phyloP scores from a whole-genome alignment of 2,888 invertebrate species.

The Callyntrura sp. region DNA sequence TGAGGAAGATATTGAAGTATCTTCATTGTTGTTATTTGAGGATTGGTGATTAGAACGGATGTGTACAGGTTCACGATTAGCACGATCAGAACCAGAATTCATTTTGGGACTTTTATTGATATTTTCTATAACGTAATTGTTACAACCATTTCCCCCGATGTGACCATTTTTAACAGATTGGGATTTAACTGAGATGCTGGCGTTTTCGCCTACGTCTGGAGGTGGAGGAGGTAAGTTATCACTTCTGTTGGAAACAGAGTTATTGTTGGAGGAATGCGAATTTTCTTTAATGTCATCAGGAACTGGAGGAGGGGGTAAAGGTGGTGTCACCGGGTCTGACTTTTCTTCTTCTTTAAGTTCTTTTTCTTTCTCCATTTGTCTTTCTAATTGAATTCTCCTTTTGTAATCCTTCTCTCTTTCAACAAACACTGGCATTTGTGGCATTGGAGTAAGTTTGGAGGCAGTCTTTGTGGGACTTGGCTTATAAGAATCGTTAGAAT shows the following conservation, averaged over 20 bases:
- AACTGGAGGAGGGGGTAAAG: slow-evolving; percentile 82
- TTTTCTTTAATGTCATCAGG: slow-evolving; percentile 77
- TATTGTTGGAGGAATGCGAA: slow-evolving; percentile 77
- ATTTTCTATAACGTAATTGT: slow-evolving; percentile 75
- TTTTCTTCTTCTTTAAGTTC: slow-evolving; percentile 75
- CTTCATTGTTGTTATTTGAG: slow-evolving; percentile 81
- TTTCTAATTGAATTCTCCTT: slow-evolving; percentile 76
- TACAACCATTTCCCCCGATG: slow-evolving; percentile 76
- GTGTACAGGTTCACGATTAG: slow-evolving; percentile 73
- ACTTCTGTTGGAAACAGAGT: slow-evolving; percentile 81
- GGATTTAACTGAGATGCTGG: slow-evolving; percentile 70
- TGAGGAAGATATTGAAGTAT: slow-evolving; percentile 83
- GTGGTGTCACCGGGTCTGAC: slow-evolving; percentile 80
- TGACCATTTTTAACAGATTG: slow-evolving; percentile 77
- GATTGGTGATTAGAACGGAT: slow-evolving; percentile 62
- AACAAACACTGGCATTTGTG: slow-evolving; percentile 80
- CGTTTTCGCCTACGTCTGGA: slow-evolving; percentile 69
- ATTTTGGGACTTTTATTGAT: slow-evolving; percentile 73
- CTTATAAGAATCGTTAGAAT: slow-evolving; percentile 81
- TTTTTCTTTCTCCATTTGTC: slow-evolving; percentile 77
- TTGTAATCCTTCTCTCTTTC: slow-evolving; percentile 79
- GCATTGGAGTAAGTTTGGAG: slow-evolving; percentile 83
- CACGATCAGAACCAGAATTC: slow-evolving; percentile 72
- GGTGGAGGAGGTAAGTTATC: slow-evolving; percentile 83
- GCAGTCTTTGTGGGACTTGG: slow-evolving; percentile 82